These are phyloP conservation scores for Calyptomena viridis DNA, from an alignment of 2,113 vertebrate species.

Conservation along the genomic window DNA sequence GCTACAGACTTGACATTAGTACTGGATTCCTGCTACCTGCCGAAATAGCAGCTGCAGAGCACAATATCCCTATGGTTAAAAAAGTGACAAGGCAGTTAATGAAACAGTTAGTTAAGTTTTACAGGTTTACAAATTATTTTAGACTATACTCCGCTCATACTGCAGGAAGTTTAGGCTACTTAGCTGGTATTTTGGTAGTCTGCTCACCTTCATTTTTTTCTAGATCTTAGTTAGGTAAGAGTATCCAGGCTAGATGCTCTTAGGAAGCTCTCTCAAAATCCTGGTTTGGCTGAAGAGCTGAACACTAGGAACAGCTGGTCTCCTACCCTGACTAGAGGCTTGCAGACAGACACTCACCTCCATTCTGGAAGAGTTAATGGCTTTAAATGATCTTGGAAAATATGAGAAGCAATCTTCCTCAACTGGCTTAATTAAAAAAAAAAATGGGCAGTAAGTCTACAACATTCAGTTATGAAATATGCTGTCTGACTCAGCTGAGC, in stretches of 20 bases:
- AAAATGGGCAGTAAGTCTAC: neutral
- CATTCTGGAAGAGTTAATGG: neutral
- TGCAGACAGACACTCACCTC: neutral
- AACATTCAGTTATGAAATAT: neutral
- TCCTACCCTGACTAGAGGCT: neutral
- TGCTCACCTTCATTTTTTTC: neutral
- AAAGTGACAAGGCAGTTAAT: neutral
- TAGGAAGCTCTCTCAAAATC: neutral
- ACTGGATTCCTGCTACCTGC: neutral
- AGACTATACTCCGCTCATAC: neutral
- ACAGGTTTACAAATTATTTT: neutral
- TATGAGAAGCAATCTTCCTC: neutral
- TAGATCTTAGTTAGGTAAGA: neutral
- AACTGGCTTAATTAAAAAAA: neutral
- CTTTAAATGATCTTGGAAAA: neutral
- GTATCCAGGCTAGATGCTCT: no score
- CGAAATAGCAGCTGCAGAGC: neutral
- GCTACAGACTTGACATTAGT: neutral
- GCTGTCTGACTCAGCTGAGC: neutral
- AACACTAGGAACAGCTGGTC: neutral
- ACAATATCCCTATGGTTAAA: neutral
- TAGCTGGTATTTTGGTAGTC: neutral
- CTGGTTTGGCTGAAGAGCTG: neutral
- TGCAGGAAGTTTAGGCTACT: neutral
- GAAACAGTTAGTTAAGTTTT: neutral